phyloP scores from a whole-genome alignment of 1,140 invertebrate species.

The Heliconius hermathena region DNA sequence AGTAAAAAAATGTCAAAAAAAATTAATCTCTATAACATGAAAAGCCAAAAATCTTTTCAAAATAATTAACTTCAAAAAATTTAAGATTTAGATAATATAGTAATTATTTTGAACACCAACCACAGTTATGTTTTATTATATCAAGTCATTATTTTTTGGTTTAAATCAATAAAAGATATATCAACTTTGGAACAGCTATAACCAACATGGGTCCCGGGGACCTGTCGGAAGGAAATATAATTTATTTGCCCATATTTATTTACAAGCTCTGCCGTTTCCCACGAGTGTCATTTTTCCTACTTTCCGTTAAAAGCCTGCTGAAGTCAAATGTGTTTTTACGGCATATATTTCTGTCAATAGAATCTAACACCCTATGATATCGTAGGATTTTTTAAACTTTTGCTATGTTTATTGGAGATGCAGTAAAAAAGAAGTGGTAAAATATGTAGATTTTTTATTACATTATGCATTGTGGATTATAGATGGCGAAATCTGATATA shows the following conservation, averaged over 20 bases:
- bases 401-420: not conserved
- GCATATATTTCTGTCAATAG: constrained; percentile 3
- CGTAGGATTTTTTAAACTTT: not conserved
- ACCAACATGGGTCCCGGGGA: not conserved
- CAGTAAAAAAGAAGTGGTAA: too few species aligned
- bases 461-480: too few species aligned
- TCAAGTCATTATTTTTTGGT: too few species aligned
- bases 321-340: constrained; percentile 10
- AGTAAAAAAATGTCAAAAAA: too few species aligned
- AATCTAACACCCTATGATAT: not conserved
- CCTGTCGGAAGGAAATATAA: constrained; percentile 21
- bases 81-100: too few species aligned
- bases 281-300: constrained; percentile 21
- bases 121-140: too few species aligned
- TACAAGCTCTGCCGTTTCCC: constrained; percentile 27
- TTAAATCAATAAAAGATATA: constrained; percentile 1
- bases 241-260: constrained; percentile 28
- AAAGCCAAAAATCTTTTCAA: too few species aligned
- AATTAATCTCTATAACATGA: too few species aligned
- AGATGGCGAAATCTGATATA: too few species aligned
- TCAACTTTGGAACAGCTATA: constrained; percentile 1
- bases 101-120: too few species aligned
- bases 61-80: too few species aligned
- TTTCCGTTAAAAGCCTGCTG: constrained; percentile 27
- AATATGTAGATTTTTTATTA: too few species aligned